Base-by-base conservation (phyloP, 2,888 invertebrate species). In the Willowsia nigromaculata region DNA sequence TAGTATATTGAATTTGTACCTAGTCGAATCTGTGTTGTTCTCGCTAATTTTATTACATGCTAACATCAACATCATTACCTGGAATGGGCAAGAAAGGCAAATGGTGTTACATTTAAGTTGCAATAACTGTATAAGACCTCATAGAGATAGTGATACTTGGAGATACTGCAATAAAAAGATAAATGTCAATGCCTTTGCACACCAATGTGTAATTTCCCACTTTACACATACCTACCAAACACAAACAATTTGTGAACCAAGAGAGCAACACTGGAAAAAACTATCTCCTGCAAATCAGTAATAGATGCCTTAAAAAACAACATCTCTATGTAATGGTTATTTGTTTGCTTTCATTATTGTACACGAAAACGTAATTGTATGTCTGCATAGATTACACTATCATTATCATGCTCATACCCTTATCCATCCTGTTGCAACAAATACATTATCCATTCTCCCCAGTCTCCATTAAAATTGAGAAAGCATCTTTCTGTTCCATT, bases 391-490 rank as follows among this genome's bases (percentile, higher is more conserved):
- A 83, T 74, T 56, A 76, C 76, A 65, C 56, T 76, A 59, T 83
- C 85, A 85, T 85, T 85, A 85, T 85, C 85, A 18, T 85, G 85
- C 22, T 85, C 81, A 81, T 81, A 81, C 40, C 59, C 65, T 59
- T 85, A 84, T 71, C 71, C 84, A 47, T 62, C 84, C 37, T 40
- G 56, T 65, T 37, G 59, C 3, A 25, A 22, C 30, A 18, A 56
- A 84, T 33, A 65, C 65, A 65, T 65, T 33, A 80, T 33, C 65
- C 25, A 22, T 15, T 56, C 40, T 56, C 27, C 33, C n/a, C 30
- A 33, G 1, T 65, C 33, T 22, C 33, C 33, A 33, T 33, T 65
- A 33, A 62, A 85, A 85, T 85, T 85, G 74, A 56, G 85, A 40
- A 85, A 25, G 74, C 30, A 33, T 40, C 37, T 33, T 65, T 65